phyloP scores from a whole-genome alignment of 2,888 invertebrate genomes.

The Thera obeliscata region DNA sequence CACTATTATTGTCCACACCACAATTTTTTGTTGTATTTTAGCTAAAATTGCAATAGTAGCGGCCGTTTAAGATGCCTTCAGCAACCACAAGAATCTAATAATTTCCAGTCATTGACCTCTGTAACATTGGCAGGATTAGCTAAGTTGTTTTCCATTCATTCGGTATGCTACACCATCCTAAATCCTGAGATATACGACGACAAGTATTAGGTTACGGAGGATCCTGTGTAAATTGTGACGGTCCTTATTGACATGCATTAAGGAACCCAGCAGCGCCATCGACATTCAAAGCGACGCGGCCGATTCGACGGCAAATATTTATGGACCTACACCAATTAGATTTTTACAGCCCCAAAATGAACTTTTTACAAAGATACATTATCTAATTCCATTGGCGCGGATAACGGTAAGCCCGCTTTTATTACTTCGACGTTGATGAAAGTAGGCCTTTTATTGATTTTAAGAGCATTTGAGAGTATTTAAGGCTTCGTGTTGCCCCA shows the following conservation, averaged over 20 bases:
- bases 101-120: neutral
- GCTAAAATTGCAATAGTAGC: too few species aligned
- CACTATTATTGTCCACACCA: slow-evolving; percentile 10
- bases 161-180: slow-evolving; percentile 41
- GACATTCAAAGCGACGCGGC: slow-evolving; percentile 65
- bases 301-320: slow-evolving; percentile 71
- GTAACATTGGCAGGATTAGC: neutral
- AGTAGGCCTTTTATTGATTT: slow-evolving; percentile 81
- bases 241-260: slow-evolving; percentile 77
- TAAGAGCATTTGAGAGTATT: slow-evolving; percentile 78
- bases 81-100: too few species aligned
- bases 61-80: slow-evolving; percentile 3
- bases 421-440: slow-evolving; percentile 77
- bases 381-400: slow-evolving; percentile 75
- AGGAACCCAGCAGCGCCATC: slow-evolving; percentile 63
- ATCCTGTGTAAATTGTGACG: slow-evolving; percentile 63
- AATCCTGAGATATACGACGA: slow-evolving; percentile 60
- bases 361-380: slow-evolving; percentile 74
- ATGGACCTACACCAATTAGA: slow-evolving; percentile 74
- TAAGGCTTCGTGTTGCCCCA: slow-evolving; percentile 68
- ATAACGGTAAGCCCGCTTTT: slow-evolving; percentile 79
- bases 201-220: slow-evolving; percentile 60
- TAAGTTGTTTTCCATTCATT: slow-evolving; percentile 36
- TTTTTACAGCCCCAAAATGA: slow-evolving; percentile 71
- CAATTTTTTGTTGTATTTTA: too few species aligned